Base-by-base conservation (phyloP, 2,888 invertebrate species). In the Erannis defoliaria region DNA sequence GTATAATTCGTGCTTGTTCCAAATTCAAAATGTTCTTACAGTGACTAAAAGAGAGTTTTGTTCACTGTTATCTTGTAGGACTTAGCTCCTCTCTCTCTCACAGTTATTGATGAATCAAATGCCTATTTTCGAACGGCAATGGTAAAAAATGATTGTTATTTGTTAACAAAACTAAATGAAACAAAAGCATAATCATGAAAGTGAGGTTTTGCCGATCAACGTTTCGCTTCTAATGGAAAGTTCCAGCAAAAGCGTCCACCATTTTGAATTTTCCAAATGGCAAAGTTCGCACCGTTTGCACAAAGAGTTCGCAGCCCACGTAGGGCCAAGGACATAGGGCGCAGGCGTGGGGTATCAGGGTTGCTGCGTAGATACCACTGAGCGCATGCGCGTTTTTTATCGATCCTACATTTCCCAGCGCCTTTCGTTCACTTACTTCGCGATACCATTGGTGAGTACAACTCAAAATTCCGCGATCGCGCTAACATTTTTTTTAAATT, bases 381-480 rank as follows among this genome's bases (percentile, higher is more conserved):
- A 45, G 77, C 90, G 90, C 90, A 77, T 83, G 90, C 89, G 87
- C 74, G 68, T 26, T 9, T 9, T 5, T 12, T 64, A 91, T 89
- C 81, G 90, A 90, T 80, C 78, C 74, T 65, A 4, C 53, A n/a
- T n/a, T 46, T 55, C 62, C 49, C 60, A 50, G 53, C 55, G 35
- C 42, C 49, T 67, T 46, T 40, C 4, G 71, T 75, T 81, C 89
- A 88, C 82, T 89, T 80, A 79, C 78, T 81, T 78, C 78, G 80
- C 81, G 87, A 78, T 68, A 76, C 76, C 79, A 77, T 83, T 81
- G 88, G 88, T 87, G 86, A 89, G 89, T 88, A 89, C 26, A 6
- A 26, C 84, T 73, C 74, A 75, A 82, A 80, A 81, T 82, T 80
- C 69, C 76, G 74, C 77, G 80, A 73, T 66, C 76, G 75, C 75